Evolutionary conservation across 2,888 invertebrate genomes (phyloP).

Genomic region (Oxystoma pomonae): DNA sequence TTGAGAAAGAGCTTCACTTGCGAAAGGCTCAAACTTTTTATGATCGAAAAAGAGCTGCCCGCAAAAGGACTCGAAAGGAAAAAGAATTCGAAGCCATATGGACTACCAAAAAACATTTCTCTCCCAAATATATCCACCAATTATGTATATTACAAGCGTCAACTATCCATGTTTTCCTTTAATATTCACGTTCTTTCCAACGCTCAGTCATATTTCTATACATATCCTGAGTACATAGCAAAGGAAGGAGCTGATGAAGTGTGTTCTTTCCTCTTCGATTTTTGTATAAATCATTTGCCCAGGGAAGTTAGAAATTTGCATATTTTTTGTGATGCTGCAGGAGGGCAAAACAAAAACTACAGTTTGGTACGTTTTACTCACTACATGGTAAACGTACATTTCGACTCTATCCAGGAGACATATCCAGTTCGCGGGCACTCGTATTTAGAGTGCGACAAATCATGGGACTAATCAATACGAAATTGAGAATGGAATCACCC

Average conservation of each 20-base stretch:
- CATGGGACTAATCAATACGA: constrained; percentile 12
- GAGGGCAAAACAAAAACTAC: constrained; percentile 11
- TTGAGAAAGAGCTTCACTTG: constrained; percentile 14
- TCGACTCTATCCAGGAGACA: background rate
- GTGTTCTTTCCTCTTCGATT: too few relatives aligned
- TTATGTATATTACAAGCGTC: background rate
- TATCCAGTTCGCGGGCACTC: background rate
- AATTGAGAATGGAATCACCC: constrained; percentile 14
- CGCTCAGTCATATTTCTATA: too few relatives aligned
- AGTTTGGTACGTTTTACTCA: constrained; percentile 3
- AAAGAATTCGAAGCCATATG: constrained; percentile 15
- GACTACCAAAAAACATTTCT: constrained; percentile 15
- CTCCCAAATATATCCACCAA: constrained; percentile 10
- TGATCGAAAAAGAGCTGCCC: constrained; percentile 11
- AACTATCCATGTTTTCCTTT: background rate
- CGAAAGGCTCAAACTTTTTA: constrained; percentile 14
- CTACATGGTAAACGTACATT: background rate
- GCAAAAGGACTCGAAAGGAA: constrained; percentile 7
- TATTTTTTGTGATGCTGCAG: constrained; percentile 9
- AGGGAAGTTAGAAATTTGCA: constrained; percentile 13
- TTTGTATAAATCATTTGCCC: constrained; percentile 5
- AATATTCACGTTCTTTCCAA: constrained; percentile 9
- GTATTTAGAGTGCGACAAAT: background rate
- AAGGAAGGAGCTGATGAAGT: too few relatives aligned
- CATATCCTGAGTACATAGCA: too few relatives aligned